Evolutionary conservation across 2,113 vertebrate species (phyloP).

Genomic region (Jaculus jaculus): DNA sequence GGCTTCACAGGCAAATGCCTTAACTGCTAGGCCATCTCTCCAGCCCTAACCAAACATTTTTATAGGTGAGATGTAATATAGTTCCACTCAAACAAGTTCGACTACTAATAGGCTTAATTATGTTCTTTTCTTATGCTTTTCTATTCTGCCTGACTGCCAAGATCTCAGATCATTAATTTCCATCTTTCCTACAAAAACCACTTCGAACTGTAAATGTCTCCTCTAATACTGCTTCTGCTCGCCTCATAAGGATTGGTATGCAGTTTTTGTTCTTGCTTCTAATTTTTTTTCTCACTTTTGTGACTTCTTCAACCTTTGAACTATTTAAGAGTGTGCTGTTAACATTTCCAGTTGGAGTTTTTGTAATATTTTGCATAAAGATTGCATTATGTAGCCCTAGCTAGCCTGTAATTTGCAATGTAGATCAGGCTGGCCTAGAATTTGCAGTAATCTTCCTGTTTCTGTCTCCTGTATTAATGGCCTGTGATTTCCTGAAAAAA

Average conservation of each 20-base stretch:
- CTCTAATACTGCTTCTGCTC: background rate
- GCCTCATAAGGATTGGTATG: background rate
- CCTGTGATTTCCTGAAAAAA: too few relatives aligned
- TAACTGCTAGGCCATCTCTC: too few relatives aligned
- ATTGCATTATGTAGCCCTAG: background rate
- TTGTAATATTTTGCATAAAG: background rate
- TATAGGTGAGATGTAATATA: background rate
- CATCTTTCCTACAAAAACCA: conserved; percentile 23
- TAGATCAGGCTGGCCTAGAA: background rate
- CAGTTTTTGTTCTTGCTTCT: background rate
- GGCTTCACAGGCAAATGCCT: too few relatives aligned
- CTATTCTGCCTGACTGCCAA: background rate
- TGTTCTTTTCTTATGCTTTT: background rate
- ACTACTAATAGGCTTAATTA: background rate
- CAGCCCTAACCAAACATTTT: background rate
- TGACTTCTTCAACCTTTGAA: background rate
- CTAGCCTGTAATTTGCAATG: background rate
- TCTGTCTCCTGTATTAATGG: background rate
- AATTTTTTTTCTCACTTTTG: conserved; percentile 38
- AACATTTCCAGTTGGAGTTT: background rate
- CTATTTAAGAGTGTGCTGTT: conserved; percentile 12
- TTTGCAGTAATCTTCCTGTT: background rate
- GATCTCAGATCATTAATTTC: conserved; percentile 28
- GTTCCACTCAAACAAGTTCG: background rate
- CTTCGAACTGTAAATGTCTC: background rate